Evolutionary conservation across 92 coral and sea anemone genomes (phyloP).

Genomic region (Ricordea florida): DNA sequence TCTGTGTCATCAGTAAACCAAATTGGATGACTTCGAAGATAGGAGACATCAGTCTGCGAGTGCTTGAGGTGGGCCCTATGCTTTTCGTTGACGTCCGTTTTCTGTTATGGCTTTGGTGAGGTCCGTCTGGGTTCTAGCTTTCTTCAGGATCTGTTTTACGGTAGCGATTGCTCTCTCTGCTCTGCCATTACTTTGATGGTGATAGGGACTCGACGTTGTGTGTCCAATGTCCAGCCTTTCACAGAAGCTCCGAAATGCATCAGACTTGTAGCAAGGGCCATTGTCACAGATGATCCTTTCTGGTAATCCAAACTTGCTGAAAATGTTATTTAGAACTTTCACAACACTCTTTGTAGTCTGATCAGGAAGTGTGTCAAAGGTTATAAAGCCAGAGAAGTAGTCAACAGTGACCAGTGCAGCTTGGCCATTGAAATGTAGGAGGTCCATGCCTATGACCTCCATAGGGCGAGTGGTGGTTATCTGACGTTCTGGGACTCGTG

Average conservation of each 20-base stretch:
- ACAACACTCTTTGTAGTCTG: conserved; percentile 23
- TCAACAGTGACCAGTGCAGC: conserved; percentile 60
- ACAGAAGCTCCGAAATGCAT: conserved; percentile 30
- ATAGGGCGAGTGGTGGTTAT: conserved; percentile 67
- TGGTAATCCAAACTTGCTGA: conserved; percentile 52
- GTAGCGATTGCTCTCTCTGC: conserved; percentile 32
- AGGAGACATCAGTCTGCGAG: conserved; percentile 18
- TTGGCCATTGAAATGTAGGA: conserved; percentile 36
- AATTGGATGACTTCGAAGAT: conserved; percentile 39
- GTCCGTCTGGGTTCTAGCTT: conserved; percentile 28
- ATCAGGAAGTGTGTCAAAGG: conserved; percentile 1
- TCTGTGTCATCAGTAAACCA: conserved; percentile 56
- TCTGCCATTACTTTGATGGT: too few species aligned
- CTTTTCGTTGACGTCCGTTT: conserved; percentile 40
- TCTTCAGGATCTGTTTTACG: conserved; percentile 36
- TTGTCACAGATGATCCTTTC: conserved; percentile 49
- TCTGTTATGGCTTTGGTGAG: conserved; percentile 46
- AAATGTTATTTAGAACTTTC: conserved; percentile 27
- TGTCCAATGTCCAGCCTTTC: conserved; percentile 51
- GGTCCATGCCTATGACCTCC: conserved; percentile 66
- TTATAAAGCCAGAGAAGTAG: conserved; percentile 54
- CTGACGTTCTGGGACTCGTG: conserved; percentile 71
- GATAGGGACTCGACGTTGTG: conserved; percentile 44
- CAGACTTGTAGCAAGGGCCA: conserved; percentile 52
- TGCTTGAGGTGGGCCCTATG: conserved; percentile 54